Evolutionary conservation across 2,113 vertebrate genomes (phyloP), one percentile per base, ranked within the genome.

Genomic region (Scolopax mira): DNA sequence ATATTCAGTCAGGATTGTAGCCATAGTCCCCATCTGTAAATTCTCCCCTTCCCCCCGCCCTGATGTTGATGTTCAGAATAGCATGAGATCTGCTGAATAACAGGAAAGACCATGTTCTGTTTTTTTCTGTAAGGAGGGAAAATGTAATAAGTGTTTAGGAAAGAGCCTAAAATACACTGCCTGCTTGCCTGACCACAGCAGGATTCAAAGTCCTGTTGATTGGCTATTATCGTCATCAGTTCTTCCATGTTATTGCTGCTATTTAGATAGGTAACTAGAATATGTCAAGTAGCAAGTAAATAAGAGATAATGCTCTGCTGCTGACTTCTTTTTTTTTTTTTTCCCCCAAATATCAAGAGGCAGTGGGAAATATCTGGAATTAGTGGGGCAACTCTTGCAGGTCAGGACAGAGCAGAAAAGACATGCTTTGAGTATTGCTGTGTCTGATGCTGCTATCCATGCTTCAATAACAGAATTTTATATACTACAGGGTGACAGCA

Each of bases 121-220:
- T 77, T 84, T 73, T 88, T 93, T 73, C 44, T 71, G 61, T 65
- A 44, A 79, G 61, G 66, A 80, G 42, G 30, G 35, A 37, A 80
- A 93, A 91, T 93, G 44, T 73, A 93, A 85, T 92, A 85, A 81
- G 35, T 49, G n/a, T 94, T 94, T 93, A 82, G 87, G 48, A 88
- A 93, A 92, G 61, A 90, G 82, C 69, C n/a, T 94, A 51, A 91
- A 95, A 79, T 95, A 62, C 7, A 16, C 44, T 88, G 52, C 83
- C 72, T 75, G 28, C 44, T 78, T 84, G 42, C 69, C 33, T 94
- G 67, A 91, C 88, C 82, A 33, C 75, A 58, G 60, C 51, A 86
- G 79, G 77, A 84, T 79, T 94, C 84, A 22, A 85, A 94, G 87
- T 78, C 52, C 25, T 87, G 24, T 87, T 87, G 57, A 52, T 30